A percentile compares a stretch with the other conserved stretches of the same genome.
Conservation (phyloP, 2,797 vertebrate species). For the Alauda arvensis region DNA sequence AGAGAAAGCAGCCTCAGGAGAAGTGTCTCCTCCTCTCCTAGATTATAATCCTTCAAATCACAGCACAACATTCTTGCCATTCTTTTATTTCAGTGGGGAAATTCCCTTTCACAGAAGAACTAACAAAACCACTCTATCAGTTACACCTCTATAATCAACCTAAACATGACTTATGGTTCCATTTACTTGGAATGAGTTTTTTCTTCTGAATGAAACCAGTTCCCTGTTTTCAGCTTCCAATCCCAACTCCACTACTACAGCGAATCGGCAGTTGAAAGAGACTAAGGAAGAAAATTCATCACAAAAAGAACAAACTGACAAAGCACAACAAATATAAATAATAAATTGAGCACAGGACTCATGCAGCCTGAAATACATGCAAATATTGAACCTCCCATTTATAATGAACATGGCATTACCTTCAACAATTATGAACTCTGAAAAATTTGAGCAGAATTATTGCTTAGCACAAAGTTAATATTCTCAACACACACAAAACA, state of each 20-base stretch:
- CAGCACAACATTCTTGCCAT: not conserved
- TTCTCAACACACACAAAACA: not conserved
- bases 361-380: not conserved
- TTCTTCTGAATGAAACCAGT: not conserved
- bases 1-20: not conserved
- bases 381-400: not conserved
- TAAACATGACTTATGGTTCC: not conserved
- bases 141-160: not conserved
- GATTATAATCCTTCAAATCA: not conserved
- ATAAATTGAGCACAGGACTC: not conserved
- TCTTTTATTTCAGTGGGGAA: not conserved
- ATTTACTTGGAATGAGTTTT: not conserved
- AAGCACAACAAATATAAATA: not conserved
- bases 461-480: not conserved
- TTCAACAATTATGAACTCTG: not conserved
- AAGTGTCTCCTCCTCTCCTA: not conserved
- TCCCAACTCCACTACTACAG: not conserved
- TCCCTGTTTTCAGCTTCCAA: not conserved
- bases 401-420: not conserved
- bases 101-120: not conserved
- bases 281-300: not conserved
- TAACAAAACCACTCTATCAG: not conserved
- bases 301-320: not conserved
- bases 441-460: not conserved
- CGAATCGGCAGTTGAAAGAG: not conserved